Base-by-base conservation (phyloP, 2,888 invertebrate species). In the Trichogramma evanescens region DNA sequence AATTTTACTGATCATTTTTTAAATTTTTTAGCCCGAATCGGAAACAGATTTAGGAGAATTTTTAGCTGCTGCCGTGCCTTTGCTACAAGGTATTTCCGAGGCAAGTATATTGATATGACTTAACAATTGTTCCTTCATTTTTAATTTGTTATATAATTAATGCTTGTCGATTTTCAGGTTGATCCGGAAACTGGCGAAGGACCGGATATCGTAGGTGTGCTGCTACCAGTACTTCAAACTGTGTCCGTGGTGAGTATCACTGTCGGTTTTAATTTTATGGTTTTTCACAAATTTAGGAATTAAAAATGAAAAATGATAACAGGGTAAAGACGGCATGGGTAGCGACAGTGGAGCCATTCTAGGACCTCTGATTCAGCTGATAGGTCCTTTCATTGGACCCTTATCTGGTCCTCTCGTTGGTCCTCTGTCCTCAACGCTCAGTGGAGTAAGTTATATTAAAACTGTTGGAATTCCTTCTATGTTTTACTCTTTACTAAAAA, bases 301-400 rank as follows among this genome's bases (percentile, higher is more conserved):
- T 49, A 41, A 13, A 41, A 60, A n/a, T 53, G 3, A 42, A 13
- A 59, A 55, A 42, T 50, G 53, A 57, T 59, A 60, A 2, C 59
- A 77, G 76, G 77, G 74, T 1, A 65, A 63, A 42, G 69, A 73
- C 13, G 77, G 76, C 1, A 43, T 65, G 60, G 74, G 72, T 3
- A 73, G 73, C 41, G 75, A 76, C 55, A 66, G 70, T 5, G 73
- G 68, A n/a, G 73, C 76, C 1, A 61, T 77, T 38, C 51, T 75
- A 51, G 72, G 72, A 5, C 75, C 77, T 0, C 6, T 76, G 4
- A 50, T 77, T 49, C 66, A 70, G 8, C 59, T 76, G 5, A 13
- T 69, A 6, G 74, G 70, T 0, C 77, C 77, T 4, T 63, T 77
- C 4, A 71, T 74, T 38, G 76, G 77, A 0, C 77, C 77, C 0